Evolutionary conservation across 2,113 vertebrate genomes (phyloP), one percentile per base, ranked within the genome.

Genomic region (Labeo catla): DNA sequence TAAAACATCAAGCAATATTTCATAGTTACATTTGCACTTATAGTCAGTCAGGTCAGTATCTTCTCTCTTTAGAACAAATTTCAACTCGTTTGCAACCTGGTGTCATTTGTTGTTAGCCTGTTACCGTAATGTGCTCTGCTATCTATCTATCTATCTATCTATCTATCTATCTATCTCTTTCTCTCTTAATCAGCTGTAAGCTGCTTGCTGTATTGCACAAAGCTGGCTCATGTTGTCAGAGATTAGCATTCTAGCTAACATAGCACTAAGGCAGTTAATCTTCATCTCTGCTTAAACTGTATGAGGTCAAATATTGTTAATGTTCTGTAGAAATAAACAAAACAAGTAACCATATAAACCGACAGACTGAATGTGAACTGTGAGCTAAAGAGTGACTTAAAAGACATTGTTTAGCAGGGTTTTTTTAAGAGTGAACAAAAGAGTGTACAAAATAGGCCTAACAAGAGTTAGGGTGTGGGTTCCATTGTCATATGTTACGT

Each of bases 281-380:
- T 65, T 84, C 86, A 88, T 86, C 65, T 52, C 57, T 86, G 68
- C 68, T 76, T 86, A 16, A 61, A 80, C 84, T 86, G 90, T 87
- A 92, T 89, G 76, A 91, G 86, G 77, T 88, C 88, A 61, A 74
- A 66, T 90, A 88, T 91, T 84, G 89, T 80, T 61, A 80, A 89
- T 90, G 88, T 91, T 89, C 88, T 89, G 87, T 89, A 92, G 45
- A 57, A 52, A 36, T 61, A 72, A 86, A 79, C 86, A 91, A 68
- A 88, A 91, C 84, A 93, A 88, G 90, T 91, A 92, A 92, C 86
- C 79, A 84, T 92, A 89, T 83, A 77, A 95, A 93, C 94, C 94
- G 94, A 94, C 95, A 94, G 93, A 94, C 92, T 95, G 94, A 95
- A 95, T 95, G 95, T 95, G 94, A 93, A 89, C 84, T 84, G 81